Conservation (phyloP, 2,888 invertebrate species). For the Sisyra terminalis region DNA sequence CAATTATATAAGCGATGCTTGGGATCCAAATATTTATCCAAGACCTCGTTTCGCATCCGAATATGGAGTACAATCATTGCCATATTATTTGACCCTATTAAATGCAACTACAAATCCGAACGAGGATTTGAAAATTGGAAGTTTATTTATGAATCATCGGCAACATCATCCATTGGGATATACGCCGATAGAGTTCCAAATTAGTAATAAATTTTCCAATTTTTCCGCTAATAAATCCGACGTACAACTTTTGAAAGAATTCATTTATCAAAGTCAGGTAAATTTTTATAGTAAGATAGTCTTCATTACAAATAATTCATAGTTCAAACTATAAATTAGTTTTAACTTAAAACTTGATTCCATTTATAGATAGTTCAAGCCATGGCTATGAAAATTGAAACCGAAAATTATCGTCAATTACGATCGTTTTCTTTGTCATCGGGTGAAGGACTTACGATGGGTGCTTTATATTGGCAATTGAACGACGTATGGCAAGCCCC, state of each 20-base stretch:
- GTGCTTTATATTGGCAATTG: slow-evolving; percentile 94
- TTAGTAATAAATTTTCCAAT: slow-evolving; percentile 39
- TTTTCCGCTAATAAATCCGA: slow-evolving; percentile 24
- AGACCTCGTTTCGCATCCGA: slow-evolving; percentile 84
- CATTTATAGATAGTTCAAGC: slow-evolving; percentile 78
- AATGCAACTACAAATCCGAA: slow-evolving; percentile 34
- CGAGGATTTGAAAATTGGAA: slow-evolving; percentile 33
- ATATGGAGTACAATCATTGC: slow-evolving; percentile 87
- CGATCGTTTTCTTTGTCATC: slow-evolving; percentile 25
- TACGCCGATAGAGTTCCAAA: slow-evolving; percentile 38
- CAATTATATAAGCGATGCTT: slow-evolving; percentile 65
- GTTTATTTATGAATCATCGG: slow-evolving; percentile 53
- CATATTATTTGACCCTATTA: slow-evolving; percentile 50
- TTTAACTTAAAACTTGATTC: too few relatives aligned
- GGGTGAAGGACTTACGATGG: slow-evolving; percentile 74
- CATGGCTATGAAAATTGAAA: slow-evolving; percentile 68
- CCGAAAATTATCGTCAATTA: slow-evolving; percentile 63
- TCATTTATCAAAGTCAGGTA: slow-evolving; percentile 75
- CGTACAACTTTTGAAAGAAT: slow-evolving; percentile 41
- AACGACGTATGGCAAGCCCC: slow-evolving; percentile 98
- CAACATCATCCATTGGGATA: slow-evolving; percentile 77
- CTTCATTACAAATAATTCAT: neutral
- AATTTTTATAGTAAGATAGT: slow-evolving; percentile 12
- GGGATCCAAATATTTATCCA: slow-evolving; percentile 63
- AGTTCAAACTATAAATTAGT: too few relatives aligned